Evolutionary conservation across 2,888 invertebrate species (phyloP), one percentile per base, ranked within the genome.

Genomic region (Notocelia uddmanniana): DNA sequence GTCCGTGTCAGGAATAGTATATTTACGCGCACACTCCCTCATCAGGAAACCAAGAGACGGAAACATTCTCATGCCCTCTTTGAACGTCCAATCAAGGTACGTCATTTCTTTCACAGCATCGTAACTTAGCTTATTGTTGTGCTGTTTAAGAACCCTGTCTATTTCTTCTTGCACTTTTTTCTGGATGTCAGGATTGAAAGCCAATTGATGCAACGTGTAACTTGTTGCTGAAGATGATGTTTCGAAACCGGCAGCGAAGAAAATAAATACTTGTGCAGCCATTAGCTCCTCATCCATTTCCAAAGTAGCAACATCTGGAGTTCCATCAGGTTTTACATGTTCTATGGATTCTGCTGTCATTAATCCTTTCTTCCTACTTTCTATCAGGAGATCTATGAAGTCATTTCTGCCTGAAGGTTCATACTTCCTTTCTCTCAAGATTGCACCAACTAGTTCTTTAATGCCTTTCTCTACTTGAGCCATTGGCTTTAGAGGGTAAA

Each of bases 231-330:
- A 89, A 0, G 94, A 92, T 0, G 93, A 94, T 0, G 94, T 93
- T 74, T 94, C 94, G 60, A 93, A 94, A 0, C 94, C 94, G 0
- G 93, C 94, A 1, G 88, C 88, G 54, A 90, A 89, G 75, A 91
- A 91, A 13, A 91, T 82, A 57, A 91, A 90, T 1, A 82, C 84
- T 68, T 89, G 88, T 13, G 89, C 88, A 0, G 85, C 86, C 54
- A 87, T 78, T 60, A 86, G 67, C 1, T 78, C 67, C 37, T 86
- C 84, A 34, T 84, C 81, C 74, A 87, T 74, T 68, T 87, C 88
- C n/a, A 87, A 52, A 6, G 80, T 76, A 0, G 81, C 80, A 2
- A 21, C 18, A 21, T 80, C 80, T 2, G 84, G 69, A 13, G 73
- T 59, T 15, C 75, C 75, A 45, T 76, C 72, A 11, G 69, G 52